Conservation (phyloP, 2,797 vertebrate species). For the Bradypodion ventrale region DNA sequence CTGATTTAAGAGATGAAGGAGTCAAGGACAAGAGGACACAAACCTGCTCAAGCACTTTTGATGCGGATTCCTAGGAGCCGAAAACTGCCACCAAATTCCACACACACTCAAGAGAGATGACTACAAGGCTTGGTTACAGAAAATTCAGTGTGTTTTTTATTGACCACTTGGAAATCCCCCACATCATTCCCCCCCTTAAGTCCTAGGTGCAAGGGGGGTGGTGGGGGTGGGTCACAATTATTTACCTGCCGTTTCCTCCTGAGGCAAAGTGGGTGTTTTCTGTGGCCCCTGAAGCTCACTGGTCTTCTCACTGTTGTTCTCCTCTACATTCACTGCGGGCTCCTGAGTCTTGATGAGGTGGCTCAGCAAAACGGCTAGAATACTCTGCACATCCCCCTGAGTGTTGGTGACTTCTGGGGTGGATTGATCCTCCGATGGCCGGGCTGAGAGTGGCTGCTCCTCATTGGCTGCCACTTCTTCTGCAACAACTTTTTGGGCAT, state of each 20-base stretch:
- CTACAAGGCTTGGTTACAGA: slow-evolving; percentile 39
- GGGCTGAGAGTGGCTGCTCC: slow-evolving; percentile 69
- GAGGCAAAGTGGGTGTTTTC: slow-evolving; percentile 74
- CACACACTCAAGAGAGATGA: slow-evolving; percentile 37
- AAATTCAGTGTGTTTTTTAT: slow-evolving; percentile 40
- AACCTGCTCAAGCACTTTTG: neutral
- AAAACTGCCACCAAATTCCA: slow-evolving; percentile 15
- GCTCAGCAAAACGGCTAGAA: slow-evolving; percentile 92
- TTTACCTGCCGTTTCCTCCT: slow-evolving; percentile 83
- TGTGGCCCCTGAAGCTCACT: slow-evolving; percentile 75
- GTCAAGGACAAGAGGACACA: neutral
- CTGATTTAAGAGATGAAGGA: neutral
- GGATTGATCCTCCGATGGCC: slow-evolving; percentile 70
- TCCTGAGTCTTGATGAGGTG: slow-evolving; percentile 95
- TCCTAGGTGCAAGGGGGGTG: slow-evolving; percentile 39
- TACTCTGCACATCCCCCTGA: slow-evolving; percentile 91
- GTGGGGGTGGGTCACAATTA: slow-evolving; percentile 48
- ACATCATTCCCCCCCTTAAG: slow-evolving; percentile 1
- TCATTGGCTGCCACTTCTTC: slow-evolving; percentile 66
- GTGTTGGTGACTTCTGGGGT: slow-evolving; percentile 76
- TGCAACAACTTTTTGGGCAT: slow-evolving; percentile 67
- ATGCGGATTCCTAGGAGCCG: neutral
- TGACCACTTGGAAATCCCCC: slow-evolving; percentile 23
- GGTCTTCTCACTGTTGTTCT: slow-evolving; percentile 93
- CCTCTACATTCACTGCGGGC: slow-evolving; percentile 79